phyloP scores from a whole-genome alignment of 2,888 invertebrate species.

The Phaonia tiefii region DNA sequence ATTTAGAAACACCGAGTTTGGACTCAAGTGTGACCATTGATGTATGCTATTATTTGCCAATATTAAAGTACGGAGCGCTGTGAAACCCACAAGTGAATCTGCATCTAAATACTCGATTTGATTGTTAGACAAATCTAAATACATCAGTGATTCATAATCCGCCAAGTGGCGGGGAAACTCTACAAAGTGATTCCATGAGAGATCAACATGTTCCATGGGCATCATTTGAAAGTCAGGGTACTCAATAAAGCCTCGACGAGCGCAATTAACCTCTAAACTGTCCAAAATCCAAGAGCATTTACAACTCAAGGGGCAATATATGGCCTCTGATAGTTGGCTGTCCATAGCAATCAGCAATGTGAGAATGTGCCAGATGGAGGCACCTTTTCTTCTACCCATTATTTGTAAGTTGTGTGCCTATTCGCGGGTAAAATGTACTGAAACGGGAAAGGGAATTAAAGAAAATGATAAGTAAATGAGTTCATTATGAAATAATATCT shows the following conservation, averaged over 20 bases:
- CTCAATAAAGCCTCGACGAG: conserved; percentile 70
- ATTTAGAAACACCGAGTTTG: conserved; percentile 81
- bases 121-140: conserved; percentile 83
- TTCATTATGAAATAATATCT: too few relatives aligned
- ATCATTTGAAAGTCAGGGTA: conserved; percentile 74
- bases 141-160: conserved; percentile 81
- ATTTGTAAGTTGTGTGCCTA: not conserved
- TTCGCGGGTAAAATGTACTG: not conserved
- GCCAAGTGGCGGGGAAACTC: conserved; percentile 82
- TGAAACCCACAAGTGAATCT: conserved; percentile 82
- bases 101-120: conserved; percentile 81
- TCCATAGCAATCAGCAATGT: not conserved
- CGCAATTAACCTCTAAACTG: conserved; percentile 77
- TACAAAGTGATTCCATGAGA: conserved; percentile 84
- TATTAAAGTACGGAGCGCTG: conserved; percentile 83
- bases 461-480: too few relatives aligned
- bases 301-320: conserved; percentile 76
- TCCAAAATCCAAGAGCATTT: conserved; percentile 77
- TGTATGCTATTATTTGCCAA: conserved; percentile 84
- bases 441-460: not conserved
- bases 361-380: not conserved
- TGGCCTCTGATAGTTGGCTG: conserved; percentile 34
- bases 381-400: not conserved
- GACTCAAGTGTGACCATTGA: conserved; percentile 83
- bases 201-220: conserved; percentile 83